These are phyloP conservation scores for Anguilla megastoma DNA, from an alignment of 2,797 vertebrate genomes.

Conservation along the genomic window DNA sequence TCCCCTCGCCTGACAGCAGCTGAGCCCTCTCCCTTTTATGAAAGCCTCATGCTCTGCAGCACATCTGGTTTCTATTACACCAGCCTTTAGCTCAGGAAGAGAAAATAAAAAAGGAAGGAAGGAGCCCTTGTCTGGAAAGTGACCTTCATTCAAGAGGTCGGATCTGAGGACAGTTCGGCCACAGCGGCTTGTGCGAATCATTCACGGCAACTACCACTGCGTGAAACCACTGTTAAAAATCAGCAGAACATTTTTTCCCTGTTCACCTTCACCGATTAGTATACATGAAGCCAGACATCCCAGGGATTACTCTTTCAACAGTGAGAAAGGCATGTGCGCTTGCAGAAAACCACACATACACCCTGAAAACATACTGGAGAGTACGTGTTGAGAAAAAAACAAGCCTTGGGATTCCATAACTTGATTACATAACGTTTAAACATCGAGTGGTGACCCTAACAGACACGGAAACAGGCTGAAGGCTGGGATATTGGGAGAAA, in stretches of 20 bases:
- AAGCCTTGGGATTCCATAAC: constrained; percentile 9
- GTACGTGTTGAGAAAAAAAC: not conserved
- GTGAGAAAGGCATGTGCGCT: not conserved
- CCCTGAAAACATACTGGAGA: not conserved
- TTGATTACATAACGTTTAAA: constrained; percentile 50
- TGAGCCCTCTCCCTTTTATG: constrained; percentile 52
- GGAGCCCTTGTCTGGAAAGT: constrained; percentile 62
- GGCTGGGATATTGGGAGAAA: constrained; percentile 41
- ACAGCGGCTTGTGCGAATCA: constrained; percentile 46
- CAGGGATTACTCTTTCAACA: not conserved
- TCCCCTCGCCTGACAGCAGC: constrained; percentile 46
- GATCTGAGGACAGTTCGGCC: constrained; percentile 60
- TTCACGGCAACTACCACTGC: constrained; percentile 26
- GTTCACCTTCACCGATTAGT: not conserved
- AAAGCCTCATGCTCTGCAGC: constrained; percentile 68
- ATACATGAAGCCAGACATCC: not conserved
- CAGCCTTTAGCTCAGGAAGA: constrained; percentile 69
- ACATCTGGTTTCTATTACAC: constrained; percentile 71
- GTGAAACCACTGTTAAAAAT: not conserved
- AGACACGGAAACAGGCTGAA: constrained; percentile 44
- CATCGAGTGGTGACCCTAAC: constrained; percentile 45
- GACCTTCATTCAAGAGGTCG: constrained; percentile 66
- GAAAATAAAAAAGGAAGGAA: constrained; percentile 57
- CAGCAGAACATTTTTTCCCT: not conserved
- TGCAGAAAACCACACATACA: constrained; percentile 22